Evolutionary conservation across 2,113 vertebrate species (phyloP), one percentile per base, ranked within the genome.

Genomic region (Campylomormyrus numenius): DNA sequence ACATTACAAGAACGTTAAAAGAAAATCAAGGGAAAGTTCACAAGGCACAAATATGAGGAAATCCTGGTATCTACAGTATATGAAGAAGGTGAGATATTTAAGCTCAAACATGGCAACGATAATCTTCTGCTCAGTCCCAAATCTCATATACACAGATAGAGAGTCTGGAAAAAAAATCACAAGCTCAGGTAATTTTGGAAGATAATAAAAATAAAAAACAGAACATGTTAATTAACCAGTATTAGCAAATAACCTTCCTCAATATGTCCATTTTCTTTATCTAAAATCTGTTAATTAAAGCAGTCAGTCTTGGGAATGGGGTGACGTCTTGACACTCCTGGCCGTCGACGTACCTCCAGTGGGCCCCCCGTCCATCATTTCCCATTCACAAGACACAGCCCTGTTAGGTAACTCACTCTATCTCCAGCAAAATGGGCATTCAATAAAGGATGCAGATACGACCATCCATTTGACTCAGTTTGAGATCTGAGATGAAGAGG

Each of bases 311-410:
- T 27, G 13, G 84, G 24, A 27, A 49, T n/a, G 10, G 45, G n/a
- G 11, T 85, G 10, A 85, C 48, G 13, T 48, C 21, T 39, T 80
- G 74, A 15, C 15, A 77, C 70, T 77, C 3, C 1, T 17, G 15
- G 70, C 70, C 2, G 5, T 27, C n/a, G 3, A 66, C 3, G 27
- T 70, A 31, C 62, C 62, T 3, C 62, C 62, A 58, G 35, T 53
- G 39, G 5, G 42, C 89, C 87, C 84, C 53, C 89, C 8, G 8
- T 88, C 49, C 90, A 84, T 80, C 91, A 50, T 62, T 92, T 91
- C 88, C 91, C 90, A 91, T 87, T 62, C 91, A 49, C 92, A 66
- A 42, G 90, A 90, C 91, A 90, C 86, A 90, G 35, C 91, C 88
- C 92, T 90, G 91, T 93, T 90, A 91, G 89, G 92, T 10, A 45